phyloP scores from a whole-genome alignment of 2,797 vertebrate genomes.

The Centropyge bicolor region DNA sequence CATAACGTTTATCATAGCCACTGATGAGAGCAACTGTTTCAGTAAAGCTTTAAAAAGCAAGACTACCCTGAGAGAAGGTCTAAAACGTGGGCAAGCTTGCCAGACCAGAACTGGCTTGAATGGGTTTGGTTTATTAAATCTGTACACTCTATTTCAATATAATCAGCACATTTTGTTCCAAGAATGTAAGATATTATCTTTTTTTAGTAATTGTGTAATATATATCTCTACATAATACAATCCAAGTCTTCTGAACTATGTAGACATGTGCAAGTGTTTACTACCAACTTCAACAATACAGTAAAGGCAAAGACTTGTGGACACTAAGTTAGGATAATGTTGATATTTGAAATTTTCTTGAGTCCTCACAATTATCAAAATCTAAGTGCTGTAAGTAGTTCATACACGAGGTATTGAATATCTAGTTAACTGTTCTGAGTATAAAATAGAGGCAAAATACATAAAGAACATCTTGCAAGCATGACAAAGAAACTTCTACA shows the following conservation, averaged over 20 bases:
- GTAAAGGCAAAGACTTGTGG: conserved; percentile 87
- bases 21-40: conserved; percentile 83
- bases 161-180: conserved; percentile 86
- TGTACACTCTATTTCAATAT: conserved; percentile 89
- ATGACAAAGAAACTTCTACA: conserved; percentile 83
- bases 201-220: conserved; percentile 87
- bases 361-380: conserved; percentile 84
- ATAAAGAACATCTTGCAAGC: conserved; percentile 84
- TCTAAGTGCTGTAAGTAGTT: conserved; percentile 89
- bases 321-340: conserved; percentile 85
- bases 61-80: conserved; percentile 91
- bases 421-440: conserved; percentile 81
- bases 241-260: conserved; percentile 87
- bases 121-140: conserved; percentile 89
- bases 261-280: conserved; percentile 90
- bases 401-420: conserved; percentile 86
- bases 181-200: conserved; percentile 85
- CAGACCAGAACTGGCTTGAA: conserved; percentile 85
- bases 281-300: conserved; percentile 87
- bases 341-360: conserved; percentile 82
- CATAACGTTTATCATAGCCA: conserved; percentile 68
- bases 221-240: conserved; percentile 89
- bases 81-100: conserved; percentile 88
- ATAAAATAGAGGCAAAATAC: conserved; percentile 84
- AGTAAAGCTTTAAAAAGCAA: conserved; percentile 89